A percentile compares a stretch with the other conserved stretches of the same genome.
phyloP scores from a whole-genome alignment of 2,113 vertebrate genomes.

The Prietella phreatophila region DNA sequence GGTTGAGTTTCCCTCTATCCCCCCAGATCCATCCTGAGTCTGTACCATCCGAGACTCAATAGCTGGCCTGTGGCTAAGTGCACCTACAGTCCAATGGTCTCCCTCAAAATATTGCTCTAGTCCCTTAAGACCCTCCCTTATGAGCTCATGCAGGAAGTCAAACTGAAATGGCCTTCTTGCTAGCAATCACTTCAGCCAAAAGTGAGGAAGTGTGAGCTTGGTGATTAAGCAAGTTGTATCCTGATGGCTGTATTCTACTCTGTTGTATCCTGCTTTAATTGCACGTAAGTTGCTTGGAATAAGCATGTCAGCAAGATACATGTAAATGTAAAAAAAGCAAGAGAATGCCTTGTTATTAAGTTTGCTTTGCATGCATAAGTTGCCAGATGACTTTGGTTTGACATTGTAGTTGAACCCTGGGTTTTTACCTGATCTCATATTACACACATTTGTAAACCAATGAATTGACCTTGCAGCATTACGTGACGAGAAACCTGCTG shows the following conservation, averaged over 20 bases:
- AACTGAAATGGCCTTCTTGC: background rate
- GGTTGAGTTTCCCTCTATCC: background rate
- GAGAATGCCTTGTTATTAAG: background rate
- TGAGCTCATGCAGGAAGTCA: background rate
- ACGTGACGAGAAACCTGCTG: background rate
- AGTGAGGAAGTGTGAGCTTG: background rate
- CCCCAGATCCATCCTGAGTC: background rate
- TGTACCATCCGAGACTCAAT: background rate
- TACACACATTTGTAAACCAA: background rate
- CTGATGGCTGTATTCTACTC: background rate
- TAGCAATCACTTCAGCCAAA: background rate
- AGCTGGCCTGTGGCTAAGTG: background rate
- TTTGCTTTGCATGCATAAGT: background rate
- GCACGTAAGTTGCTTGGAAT: too few relatives aligned
- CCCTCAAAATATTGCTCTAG: too few relatives aligned
- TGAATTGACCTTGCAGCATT: background rate
- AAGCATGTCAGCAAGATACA: too few relatives aligned
- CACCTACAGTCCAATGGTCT: too few relatives aligned
- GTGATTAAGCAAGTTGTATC: background rate
- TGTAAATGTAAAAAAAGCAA: background rate
- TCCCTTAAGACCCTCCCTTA: background rate
- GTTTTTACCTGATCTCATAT: background rate
- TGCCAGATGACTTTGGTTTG: background rate
- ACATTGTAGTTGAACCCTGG: background rate
- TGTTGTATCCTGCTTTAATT: background rate